A percentile compares a stretch with the other conserved stretches of the same genome.
phyloP scores from a whole-genome alignment of 2,888 invertebrate species.

The Hermaeophaga mercurialis region DNA sequence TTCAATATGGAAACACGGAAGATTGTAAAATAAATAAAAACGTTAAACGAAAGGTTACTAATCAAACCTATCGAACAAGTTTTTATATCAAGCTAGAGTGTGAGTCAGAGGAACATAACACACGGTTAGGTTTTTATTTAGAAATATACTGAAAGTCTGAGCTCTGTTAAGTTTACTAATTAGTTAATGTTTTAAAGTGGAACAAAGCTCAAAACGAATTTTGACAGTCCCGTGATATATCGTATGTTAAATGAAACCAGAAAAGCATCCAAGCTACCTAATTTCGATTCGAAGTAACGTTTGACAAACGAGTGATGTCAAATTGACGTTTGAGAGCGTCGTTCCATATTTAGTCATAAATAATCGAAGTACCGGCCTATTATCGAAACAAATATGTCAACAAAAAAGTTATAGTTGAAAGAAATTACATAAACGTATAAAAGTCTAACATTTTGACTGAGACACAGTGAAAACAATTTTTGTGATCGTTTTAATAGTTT shows the following conservation, averaged over 20 bases:
- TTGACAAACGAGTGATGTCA: no score
- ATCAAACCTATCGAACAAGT: not conserved
- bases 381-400: slow-evolving; percentile 15
- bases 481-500: no score
- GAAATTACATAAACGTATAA: slow-evolving; percentile 42
- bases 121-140: slow-evolving; percentile 27
- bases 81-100: not conserved
- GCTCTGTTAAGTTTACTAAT: slow-evolving; percentile 42
- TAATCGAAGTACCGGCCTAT: slow-evolving; percentile 36
- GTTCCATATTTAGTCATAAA: slow-evolving; percentile 20
- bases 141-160: slow-evolving; percentile 43
- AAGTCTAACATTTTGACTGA: no score
- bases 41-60: not conserved
- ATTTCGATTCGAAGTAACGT: no score
- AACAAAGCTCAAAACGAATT: slow-evolving; percentile 7
- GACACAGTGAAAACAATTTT: no score
- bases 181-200: slow-evolving; percentile 36
- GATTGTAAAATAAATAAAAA: not conserved
- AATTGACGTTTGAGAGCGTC: slow-evolving; percentile 11
- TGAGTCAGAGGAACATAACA: slow-evolving; percentile 20
- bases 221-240: not conserved
- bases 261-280: no score
- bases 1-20: slow-evolving; percentile 23
- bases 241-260: no score
- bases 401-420: slow-evolving; percentile 39